Conservation (phyloP, 2,113 vertebrate genomes). For the Xiphias gladius region DNA sequence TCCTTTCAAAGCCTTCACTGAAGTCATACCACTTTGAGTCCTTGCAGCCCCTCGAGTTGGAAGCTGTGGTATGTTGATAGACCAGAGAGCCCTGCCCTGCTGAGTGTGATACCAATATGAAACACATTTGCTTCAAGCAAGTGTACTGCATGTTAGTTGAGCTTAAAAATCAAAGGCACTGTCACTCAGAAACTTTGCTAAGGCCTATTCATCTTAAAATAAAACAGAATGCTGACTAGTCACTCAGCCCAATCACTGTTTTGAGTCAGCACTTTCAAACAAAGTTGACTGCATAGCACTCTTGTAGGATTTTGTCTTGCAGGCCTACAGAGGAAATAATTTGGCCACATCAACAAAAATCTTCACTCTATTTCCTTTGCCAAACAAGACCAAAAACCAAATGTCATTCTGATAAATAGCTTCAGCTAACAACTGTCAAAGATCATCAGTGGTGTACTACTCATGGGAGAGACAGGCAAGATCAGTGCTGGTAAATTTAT, state of each 20-base stretch:
- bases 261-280: conserved; percentile 22
- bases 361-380: conserved; percentile 35
- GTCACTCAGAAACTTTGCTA: conserved; percentile 22
- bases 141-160: conserved; percentile 15
- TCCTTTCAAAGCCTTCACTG: conserved; percentile 79
- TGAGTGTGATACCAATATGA: conserved; percentile 54
- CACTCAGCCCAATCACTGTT: conserved; percentile 12
- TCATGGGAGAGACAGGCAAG: conserved; percentile 4
- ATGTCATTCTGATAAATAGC: conserved; percentile 46
- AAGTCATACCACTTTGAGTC: conserved; percentile 73
- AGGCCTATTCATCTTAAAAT: conserved; percentile 29
- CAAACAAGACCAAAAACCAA: conserved; percentile 35
- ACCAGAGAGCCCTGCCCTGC: conserved; percentile 65
- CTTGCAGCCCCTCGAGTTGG: conserved; percentile 66
- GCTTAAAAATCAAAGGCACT: conserved; percentile 27
- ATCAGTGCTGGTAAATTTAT: conserved; percentile 37
- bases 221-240: conserved; percentile 42
- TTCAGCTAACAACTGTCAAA: conserved; percentile 31
- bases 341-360: conserved; percentile 37
- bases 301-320: conserved; percentile 3
- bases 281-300: not conserved
- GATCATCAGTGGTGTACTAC: conserved; percentile 28
- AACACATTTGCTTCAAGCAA: conserved; percentile 33
- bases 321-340: conserved; percentile 29
- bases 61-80: conserved; percentile 71